Conservation (phyloP, 2,113 vertebrate species). For the Scomber japonicus region DNA sequence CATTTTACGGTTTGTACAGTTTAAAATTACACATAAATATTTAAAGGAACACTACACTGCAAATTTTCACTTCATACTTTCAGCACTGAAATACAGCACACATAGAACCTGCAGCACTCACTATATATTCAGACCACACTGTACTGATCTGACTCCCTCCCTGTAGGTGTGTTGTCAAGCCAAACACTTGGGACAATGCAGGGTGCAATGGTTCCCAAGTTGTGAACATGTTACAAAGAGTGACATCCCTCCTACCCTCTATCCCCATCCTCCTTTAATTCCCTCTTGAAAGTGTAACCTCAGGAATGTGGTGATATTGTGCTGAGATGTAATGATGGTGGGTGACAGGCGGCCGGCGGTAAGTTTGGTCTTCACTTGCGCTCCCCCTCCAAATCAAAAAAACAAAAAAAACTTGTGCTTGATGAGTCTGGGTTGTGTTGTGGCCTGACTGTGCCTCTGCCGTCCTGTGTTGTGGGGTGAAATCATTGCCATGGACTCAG, state of each 20-base stretch:
- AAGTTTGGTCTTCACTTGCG: constrained; percentile 81
- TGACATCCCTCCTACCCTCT: constrained; percentile 57
- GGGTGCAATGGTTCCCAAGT: constrained; percentile 62
- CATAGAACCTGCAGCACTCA: neutral
- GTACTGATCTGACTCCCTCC: constrained; percentile 54
- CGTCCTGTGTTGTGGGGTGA: constrained; percentile 72
- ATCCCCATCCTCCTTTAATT: constrained; percentile 40
- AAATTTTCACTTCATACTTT: constrained; percentile 1
- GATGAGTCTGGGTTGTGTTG: constrained; percentile 74
- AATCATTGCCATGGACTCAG: constrained; percentile 72
- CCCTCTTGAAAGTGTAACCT: constrained; percentile 76
- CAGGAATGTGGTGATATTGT: constrained; percentile 81
- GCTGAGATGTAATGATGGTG: constrained; percentile 86
- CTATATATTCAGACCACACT: neutral
- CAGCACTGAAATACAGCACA: neutral
- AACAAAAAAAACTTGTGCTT: constrained; percentile 40
- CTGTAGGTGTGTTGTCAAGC: constrained; percentile 60
- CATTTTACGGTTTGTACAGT: neutral
- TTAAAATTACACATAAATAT: neutral
- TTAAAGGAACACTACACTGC: neutral
- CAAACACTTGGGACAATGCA: constrained; percentile 66
- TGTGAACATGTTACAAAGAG: constrained; percentile 63
- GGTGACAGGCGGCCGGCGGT: constrained; percentile 79
- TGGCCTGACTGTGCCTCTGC: constrained; percentile 72
- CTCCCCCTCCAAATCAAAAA: constrained; percentile 66